phyloP scores from a whole-genome alignment of 2,113 vertebrate genomes.

The Arvicanthis niloticus region DNA sequence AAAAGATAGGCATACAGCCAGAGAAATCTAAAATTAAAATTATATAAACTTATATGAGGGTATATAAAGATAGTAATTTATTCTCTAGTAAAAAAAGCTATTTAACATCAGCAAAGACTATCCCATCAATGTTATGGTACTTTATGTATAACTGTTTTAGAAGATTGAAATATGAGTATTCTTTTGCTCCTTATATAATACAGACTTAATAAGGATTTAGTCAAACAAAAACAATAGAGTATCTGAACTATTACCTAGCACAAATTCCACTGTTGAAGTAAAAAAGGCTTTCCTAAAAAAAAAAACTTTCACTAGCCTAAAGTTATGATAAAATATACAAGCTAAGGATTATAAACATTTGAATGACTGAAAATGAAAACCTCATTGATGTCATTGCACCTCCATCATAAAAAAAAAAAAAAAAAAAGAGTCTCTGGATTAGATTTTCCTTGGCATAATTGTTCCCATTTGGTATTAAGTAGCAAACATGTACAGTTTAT shows the following conservation, averaged over 20 bases:
- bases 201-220: not conserved
- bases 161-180: not conserved
- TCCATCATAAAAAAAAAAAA: no score
- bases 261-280: not conserved
- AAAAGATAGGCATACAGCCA: not conserved
- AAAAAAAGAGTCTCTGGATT: not conserved
- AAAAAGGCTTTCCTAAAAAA: not conserved
- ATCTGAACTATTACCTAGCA: not conserved
- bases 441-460: not conserved
- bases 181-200: not conserved
- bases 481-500: not conserved
- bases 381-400: not conserved
- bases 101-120: not conserved
- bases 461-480: not conserved
- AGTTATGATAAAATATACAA: not conserved
- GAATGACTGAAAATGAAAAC: not conserved
- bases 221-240: not conserved
- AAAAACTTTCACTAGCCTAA: not conserved
- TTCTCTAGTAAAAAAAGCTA: not conserved
- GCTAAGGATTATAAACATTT: not conserved
- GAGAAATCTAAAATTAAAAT: not conserved
- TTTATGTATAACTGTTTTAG: not conserved
- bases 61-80: not conserved
- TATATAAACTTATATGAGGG: not conserved
- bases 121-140: not conserved